Evolutionary conservation across 64 coral and sea anemone species (phyloP).

Genomic region (Actinia equina): DNA sequence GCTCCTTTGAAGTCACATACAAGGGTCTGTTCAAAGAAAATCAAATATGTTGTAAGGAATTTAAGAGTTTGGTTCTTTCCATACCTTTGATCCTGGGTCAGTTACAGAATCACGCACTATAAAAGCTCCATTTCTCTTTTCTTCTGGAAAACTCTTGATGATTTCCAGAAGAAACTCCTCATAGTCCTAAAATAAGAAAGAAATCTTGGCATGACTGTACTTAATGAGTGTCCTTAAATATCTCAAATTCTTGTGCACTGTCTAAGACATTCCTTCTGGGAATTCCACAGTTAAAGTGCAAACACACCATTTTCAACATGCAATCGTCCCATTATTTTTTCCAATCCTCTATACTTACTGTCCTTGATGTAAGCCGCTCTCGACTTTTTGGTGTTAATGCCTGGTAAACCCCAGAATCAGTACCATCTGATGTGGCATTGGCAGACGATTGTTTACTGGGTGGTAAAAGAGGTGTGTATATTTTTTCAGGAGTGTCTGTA

Average conservation of each 20-base stretch:
- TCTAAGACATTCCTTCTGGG: neutral
- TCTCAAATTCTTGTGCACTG: no score
- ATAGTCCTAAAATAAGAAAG: conserved; percentile 33
- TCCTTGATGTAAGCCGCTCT: conserved; percentile 23
- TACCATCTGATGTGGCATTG: neutral
- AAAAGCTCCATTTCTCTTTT: conserved; percentile 51
- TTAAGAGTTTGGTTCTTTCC: neutral
- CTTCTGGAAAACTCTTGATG: conserved; percentile 25
- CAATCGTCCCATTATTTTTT: neutral
- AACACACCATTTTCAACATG: neutral
- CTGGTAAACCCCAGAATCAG: neutral
- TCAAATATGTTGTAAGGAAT: no score
- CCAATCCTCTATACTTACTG: conserved; percentile 1
- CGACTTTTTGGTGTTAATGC: neutral
- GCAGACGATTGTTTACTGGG: neutral
- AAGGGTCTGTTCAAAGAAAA: no score
- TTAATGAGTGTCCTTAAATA: no score
- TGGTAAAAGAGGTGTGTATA: neutral
- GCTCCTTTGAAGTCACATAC: no score
- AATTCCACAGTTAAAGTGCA: neutral
- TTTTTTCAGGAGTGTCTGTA: neutral
- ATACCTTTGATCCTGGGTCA: conserved; percentile 44
- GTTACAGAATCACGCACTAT: conserved; percentile 47
- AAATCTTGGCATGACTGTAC: neutral
- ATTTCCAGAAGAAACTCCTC: conserved; percentile 36